Evolutionary conservation across 2,113 vertebrate species (phyloP).

Genomic region (Pampusana beccarii): DNA sequence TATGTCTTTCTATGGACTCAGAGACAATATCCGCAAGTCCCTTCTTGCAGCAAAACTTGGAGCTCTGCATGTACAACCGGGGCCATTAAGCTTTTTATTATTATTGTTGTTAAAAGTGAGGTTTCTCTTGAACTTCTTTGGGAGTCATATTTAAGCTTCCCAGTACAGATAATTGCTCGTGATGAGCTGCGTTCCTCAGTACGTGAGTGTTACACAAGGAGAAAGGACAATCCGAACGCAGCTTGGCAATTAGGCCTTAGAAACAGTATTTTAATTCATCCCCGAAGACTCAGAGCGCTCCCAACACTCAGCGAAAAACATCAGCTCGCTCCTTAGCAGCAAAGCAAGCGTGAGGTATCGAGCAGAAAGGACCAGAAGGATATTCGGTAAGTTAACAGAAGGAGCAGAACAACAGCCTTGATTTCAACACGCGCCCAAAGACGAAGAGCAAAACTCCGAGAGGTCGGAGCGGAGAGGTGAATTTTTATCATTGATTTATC

Average conservation of each 20-base stretch:
- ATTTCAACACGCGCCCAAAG: background rate
- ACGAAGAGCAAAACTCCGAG: background rate
- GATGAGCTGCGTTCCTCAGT: background rate
- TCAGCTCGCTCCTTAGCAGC: background rate
- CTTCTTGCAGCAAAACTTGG: slow-evolving; percentile 28
- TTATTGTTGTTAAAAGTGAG: background rate
- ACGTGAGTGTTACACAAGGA: background rate
- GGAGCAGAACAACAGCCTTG: background rate
- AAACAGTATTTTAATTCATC: background rate
- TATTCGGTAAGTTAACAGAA: background rate
- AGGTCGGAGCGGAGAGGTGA: background rate
- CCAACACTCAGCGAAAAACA: fast-evolving
- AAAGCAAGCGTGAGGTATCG: fast-evolving
- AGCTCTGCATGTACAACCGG: background rate
- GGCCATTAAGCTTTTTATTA: background rate
- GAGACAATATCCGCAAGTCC: slow-evolving; percentile 38
- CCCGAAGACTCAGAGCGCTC: background rate
- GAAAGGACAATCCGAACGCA: background rate
- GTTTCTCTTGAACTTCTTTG: background rate
- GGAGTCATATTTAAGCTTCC: background rate
- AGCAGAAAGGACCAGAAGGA: background rate
- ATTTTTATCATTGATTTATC: background rate
- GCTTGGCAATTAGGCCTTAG: background rate
- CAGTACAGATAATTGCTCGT: background rate
- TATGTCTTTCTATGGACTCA: background rate